Base-by-base conservation (phyloP, 2,888 invertebrate species). In the Cecidostiba fungosa region DNA sequence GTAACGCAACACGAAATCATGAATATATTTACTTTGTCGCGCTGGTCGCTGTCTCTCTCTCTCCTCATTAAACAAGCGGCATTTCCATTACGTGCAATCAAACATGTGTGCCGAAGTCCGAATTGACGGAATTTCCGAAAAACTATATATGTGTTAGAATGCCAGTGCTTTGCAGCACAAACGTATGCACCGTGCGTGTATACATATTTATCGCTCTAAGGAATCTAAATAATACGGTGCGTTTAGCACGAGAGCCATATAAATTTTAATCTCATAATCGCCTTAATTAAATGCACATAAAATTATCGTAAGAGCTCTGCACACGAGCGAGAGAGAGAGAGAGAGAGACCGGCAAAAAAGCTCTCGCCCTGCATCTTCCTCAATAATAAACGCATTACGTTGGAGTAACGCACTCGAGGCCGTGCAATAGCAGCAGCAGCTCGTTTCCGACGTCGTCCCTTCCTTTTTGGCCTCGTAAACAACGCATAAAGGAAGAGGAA, bases 21-120 rank as follows among this genome's bases (percentile, higher is more conserved):
- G 59, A 77, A 83, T 83, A 77, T 47, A 73, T 77, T 83, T 77
- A 47, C 83, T 83, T 72, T 77, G 77, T 77, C 72, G 32, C 72
- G 32, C 77, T 43, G 32, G 19, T 59, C 43, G 10, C 10, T 12
- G 10, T 43, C 43, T 43, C 39, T 39, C 39, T 32, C 54, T 29
- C 70, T 29, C 69, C 50, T 82, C 69, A 77, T 77, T 77, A 77
- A 69, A 59, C 70, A 12, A 19, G 19, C 50, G 43, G 50, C 50
- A 76, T 82, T 76, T 23, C 50, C 36, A 76, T 66, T 29, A 16
- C 16, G 19, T 8, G 12, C 59, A 16, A 73, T 66, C 73, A 74
- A 66, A 82, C n/a, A 50, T 26, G 12, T 47, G 26, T 29, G n/a
- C 14, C 47, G 19, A 19, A 69, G 23, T 19, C 10, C 12, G 1